Conservation (phyloP, 2,113 vertebrate genomes). For the Illadopsis cleaveri region DNA sequence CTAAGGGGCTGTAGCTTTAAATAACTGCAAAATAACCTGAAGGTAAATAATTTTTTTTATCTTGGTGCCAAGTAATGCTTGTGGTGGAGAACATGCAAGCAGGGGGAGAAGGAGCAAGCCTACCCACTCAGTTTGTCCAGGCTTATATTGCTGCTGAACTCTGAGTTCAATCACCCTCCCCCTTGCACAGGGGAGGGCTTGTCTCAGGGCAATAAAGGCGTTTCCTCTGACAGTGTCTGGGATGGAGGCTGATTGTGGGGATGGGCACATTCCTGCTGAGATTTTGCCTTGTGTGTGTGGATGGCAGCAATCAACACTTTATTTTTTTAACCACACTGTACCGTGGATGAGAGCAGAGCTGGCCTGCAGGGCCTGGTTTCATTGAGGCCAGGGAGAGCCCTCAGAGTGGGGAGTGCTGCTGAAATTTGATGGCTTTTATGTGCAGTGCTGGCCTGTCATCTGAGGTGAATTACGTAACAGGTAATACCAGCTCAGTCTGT, state of each 20-base stretch:
- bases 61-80: background rate
- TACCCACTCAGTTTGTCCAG: background rate
- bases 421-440: background rate
- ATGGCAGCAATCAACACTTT: background rate
- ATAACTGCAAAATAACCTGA: background rate
- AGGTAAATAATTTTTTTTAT: background rate
- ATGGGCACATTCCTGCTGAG: background rate
- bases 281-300: background rate
- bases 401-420: background rate
- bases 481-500: background rate
- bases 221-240: background rate
- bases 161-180: background rate
- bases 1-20: background rate
- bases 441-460: background rate
- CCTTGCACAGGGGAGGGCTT: background rate
- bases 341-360: background rate
- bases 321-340: background rate
- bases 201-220: fast-evolving
- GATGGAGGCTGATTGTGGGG: background rate
- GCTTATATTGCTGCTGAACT: background rate
- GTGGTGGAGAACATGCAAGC: background rate
- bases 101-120: background rate
- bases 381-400: background rate
- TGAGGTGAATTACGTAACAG: background rate
- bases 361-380: background rate